Percentiles rank a stretch among this genome's conserved stretches.
phyloP scores from a whole-genome alignment of 2,113 vertebrate species.

The Rhinoderma darwinii region DNA sequence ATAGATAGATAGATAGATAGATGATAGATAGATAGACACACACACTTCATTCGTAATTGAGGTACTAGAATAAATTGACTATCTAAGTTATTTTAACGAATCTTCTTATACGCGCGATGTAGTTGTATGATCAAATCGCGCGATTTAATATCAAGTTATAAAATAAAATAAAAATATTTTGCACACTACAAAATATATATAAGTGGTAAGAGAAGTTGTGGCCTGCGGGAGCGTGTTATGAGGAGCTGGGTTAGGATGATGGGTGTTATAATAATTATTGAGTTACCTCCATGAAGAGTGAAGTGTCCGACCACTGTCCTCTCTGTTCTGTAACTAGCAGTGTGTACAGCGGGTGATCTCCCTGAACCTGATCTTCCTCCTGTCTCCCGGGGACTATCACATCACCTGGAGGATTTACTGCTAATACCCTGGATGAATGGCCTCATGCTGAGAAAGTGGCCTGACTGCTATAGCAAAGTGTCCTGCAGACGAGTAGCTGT shows the following conservation, averaged over 20 bases:
- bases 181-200: neutral
- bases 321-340: neutral
- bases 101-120: neutral
- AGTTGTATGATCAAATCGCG: neutral
- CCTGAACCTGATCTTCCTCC: constrained; percentile 4
- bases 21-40: too few relatives aligned
- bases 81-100: too few relatives aligned
- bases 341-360: neutral
- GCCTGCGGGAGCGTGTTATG: neutral
- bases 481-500: neutral
- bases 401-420: constrained; percentile 42
- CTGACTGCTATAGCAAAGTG: constrained; percentile 1
- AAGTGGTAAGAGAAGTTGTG: too few relatives aligned
- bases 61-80: too few relatives aligned
- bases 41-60: too few relatives aligned
- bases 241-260: neutral
- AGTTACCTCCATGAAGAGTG: neutral
- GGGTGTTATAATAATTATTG: neutral
- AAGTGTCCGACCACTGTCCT: neutral
- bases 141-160: neutral
- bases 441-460: constrained; percentile 28
- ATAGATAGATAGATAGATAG: too few relatives aligned
- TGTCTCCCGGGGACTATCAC: constrained; percentile 41
- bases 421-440: constrained; percentile 9
- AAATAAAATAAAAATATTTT: neutral